Conservation (phyloP, 35 echinoderm and acorn worm genomes). For the Holothuria glaberrima region DNA sequence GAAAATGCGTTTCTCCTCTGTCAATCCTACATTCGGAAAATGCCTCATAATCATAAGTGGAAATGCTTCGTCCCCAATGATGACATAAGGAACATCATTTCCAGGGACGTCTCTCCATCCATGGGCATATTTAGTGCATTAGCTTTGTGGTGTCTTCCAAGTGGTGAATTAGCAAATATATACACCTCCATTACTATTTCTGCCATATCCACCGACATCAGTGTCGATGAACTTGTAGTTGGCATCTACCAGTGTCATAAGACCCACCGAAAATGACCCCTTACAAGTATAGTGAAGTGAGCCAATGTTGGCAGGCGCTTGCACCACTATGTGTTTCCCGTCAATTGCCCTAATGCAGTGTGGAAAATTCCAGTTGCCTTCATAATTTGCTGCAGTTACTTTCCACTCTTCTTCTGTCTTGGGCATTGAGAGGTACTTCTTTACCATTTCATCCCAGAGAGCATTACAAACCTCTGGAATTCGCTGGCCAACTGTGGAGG, state of each 20-base stretch:
- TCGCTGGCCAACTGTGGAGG: slow-evolving; percentile 3
- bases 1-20: slow-evolving; percentile 40
- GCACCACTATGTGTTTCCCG: slow-evolving; percentile 18
- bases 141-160: not conserved
- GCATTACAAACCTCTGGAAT: slow-evolving; percentile 39
- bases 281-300: slow-evolving; percentile 44
- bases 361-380: slow-evolving; percentile 8
- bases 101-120: not conserved
- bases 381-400: not conserved
- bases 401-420: not conserved
- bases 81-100: too few relatives aligned
- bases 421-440: not conserved
- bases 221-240: slow-evolving; percentile 29
- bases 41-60: slow-evolving; percentile 63
- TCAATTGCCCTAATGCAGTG: slow-evolving; percentile 28
- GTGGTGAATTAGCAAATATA: not conserved
- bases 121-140: not conserved
- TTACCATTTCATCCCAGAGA: not conserved
- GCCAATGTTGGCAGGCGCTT: not conserved
- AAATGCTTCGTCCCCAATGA: slow-evolving; percentile 53
- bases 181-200: slow-evolving; percentile 51
- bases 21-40: slow-evolving; percentile 9
- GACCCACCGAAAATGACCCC: slow-evolving; percentile 15
- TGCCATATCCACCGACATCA: slow-evolving; percentile 37
- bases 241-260: slow-evolving; percentile 57